Conservation (phyloP, 2,888 invertebrate genomes). For the Lordiphosa fenestrarum region DNA sequence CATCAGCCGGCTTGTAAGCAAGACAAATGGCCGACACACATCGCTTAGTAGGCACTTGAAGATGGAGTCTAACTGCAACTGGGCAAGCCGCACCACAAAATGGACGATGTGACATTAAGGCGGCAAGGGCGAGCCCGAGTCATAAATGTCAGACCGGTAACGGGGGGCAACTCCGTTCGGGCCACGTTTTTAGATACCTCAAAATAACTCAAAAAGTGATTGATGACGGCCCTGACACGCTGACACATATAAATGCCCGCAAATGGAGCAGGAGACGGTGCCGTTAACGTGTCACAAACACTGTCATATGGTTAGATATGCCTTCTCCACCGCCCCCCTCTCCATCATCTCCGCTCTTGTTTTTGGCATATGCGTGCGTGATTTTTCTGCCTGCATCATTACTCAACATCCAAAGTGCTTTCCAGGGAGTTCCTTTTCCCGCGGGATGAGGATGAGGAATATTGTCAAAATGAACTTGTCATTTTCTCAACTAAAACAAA, state of each 20-base stretch:
- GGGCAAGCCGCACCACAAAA: background rate
- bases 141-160: constrained; percentile 6
- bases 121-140: background rate
- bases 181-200: constrained; percentile 7
- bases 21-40: constrained; percentile 49
- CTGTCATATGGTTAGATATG: too few relatives aligned
- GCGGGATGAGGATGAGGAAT: too few relatives aligned
- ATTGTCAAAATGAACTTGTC: too few relatives aligned
- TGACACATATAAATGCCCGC: constrained; percentile 71
- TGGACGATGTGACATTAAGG: background rate
- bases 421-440: too few relatives aligned
- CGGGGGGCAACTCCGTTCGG: background rate
- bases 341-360: too few relatives aligned
- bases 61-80: constrained; percentile 22
- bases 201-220: constrained; percentile 68
- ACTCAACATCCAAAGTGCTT: too few relatives aligned
- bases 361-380: too few relatives aligned
- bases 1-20: constrained; percentile 31
- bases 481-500: too few relatives aligned
- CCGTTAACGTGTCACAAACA: too few relatives aligned
- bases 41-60: constrained; percentile 3
- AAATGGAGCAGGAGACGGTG: constrained; percentile 58
- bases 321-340: too few relatives aligned
- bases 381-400: too few relatives aligned
- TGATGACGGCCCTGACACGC: constrained; percentile 66